These are phyloP conservation scores for Paramormyrops hopkinsi DNA, from an alignment of 2,797 vertebrate species.

Conservation along the genomic window DNA sequence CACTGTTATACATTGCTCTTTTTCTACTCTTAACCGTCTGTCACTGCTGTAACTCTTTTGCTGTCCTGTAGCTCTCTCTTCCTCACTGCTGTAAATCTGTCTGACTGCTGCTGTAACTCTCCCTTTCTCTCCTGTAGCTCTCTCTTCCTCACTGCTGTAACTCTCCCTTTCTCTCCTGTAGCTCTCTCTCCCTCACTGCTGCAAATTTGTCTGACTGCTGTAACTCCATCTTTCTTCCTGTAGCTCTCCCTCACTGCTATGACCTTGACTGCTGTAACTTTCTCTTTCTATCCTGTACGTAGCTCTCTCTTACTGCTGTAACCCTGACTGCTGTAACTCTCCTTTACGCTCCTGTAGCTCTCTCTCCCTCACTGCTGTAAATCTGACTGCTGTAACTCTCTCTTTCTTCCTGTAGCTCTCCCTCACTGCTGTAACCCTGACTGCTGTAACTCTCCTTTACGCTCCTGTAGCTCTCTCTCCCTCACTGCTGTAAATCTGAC, in stretches of 20 bases:
- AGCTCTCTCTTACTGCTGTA: background rate
- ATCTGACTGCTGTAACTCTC: background rate
- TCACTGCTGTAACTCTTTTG: background rate
- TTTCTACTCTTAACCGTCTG: background rate
- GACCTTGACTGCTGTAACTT: background rate
- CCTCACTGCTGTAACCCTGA: background rate
- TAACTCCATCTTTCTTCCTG: background rate
- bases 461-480: background rate
- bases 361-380: background rate
- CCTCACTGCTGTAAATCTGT: background rate
- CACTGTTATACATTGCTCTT: background rate
- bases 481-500: background rate
- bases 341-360: background rate
- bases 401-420: background rate
- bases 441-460: background rate
- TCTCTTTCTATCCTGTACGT: background rate
- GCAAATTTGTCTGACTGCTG: background rate
- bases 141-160: background rate
- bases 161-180: background rate
- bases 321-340: background rate
- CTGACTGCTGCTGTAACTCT: background rate
- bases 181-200: background rate
- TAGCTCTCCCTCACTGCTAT: background rate
- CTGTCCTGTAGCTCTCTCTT: background rate
- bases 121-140: background rate